These are phyloP conservation scores for Vulpes ferrilata DNA, from an alignment of 2,113 vertebrate species.

Conservation along the genomic window DNA sequence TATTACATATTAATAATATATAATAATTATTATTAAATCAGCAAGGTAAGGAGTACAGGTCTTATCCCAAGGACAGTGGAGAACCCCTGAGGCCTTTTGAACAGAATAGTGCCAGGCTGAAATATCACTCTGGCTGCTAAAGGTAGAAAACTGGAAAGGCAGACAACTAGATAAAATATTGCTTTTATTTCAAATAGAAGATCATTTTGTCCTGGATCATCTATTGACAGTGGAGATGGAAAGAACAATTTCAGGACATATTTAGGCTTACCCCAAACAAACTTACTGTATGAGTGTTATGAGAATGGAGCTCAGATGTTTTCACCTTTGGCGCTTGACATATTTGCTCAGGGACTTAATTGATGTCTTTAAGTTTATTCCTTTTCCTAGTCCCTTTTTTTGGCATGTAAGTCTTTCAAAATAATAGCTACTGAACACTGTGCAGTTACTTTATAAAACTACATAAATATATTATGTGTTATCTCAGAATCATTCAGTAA, in stretches of 20 bases:
- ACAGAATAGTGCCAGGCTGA: neutral
- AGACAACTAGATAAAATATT: conserved; percentile 11
- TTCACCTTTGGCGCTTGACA: neutral
- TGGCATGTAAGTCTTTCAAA: conserved; percentile 30
- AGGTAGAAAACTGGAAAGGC: neutral
- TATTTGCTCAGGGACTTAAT: neutral
- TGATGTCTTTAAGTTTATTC: conserved; percentile 29
- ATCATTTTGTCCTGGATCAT: neutral
- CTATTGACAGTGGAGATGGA: neutral
- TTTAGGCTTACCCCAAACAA: neutral
- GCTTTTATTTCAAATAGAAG: neutral
- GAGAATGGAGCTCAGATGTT: neutral
- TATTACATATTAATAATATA: too few relatives aligned
- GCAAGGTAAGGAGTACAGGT: neutral
- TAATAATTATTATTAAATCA: too few relatives aligned
- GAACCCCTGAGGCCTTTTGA: neutral
- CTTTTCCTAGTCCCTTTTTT: neutral
- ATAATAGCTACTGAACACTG: neutral
- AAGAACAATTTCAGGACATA: conserved; percentile 25
- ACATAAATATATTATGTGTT: neutral
- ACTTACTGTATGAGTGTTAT: neutral
- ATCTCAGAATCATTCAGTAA: conserved; percentile 37
- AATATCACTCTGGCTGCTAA: neutral
- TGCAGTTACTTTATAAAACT: neutral
- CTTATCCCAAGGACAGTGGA: neutral